These are phyloP conservation scores for Lithosia quadra DNA, from an alignment of 2,888 invertebrate species.

Conservation along the genomic window DNA sequence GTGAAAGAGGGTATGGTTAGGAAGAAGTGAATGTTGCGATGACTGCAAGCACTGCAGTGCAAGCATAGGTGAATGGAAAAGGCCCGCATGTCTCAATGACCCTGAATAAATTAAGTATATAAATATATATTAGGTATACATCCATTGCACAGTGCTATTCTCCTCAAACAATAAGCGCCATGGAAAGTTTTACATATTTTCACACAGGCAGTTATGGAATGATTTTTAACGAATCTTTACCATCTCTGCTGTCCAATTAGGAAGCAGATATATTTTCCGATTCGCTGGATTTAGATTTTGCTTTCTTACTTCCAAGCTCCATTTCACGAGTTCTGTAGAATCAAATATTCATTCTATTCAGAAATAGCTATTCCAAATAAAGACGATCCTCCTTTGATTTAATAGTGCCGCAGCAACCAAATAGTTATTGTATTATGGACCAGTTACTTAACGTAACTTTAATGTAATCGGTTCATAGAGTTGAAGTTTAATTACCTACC, in stretches of 20 bases:
- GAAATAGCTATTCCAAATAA: constrained; percentile 51
- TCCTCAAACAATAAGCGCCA: no score
- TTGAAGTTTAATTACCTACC: no score
- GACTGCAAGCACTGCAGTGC: no score
- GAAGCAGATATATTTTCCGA: constrained; percentile 53
- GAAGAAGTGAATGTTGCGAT: no score
- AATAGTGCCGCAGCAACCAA: constrained; percentile 45
- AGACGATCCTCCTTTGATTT: constrained; percentile 50
- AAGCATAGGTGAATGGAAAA: no score
- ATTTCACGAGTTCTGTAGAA: constrained; percentile 38
- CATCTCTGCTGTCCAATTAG: constrained; percentile 67
- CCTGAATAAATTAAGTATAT: no score
- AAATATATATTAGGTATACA: no score
- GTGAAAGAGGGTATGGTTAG: no score
- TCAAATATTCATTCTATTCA: constrained; percentile 65
- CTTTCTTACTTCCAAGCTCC: constrained; percentile 52
- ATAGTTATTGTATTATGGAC: constrained; percentile 22
- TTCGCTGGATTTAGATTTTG: constrained; percentile 65
- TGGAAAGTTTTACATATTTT: not conserved
- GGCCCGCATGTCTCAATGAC: no score
- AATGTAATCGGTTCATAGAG: no score
- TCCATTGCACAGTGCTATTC: no score
- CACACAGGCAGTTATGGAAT: constrained; percentile 15
- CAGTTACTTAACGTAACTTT: no score
- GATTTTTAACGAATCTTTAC: constrained; percentile 51